phyloP scores from a whole-genome alignment of 2,888 invertebrate species.

The Dendrolimus houi region DNA sequence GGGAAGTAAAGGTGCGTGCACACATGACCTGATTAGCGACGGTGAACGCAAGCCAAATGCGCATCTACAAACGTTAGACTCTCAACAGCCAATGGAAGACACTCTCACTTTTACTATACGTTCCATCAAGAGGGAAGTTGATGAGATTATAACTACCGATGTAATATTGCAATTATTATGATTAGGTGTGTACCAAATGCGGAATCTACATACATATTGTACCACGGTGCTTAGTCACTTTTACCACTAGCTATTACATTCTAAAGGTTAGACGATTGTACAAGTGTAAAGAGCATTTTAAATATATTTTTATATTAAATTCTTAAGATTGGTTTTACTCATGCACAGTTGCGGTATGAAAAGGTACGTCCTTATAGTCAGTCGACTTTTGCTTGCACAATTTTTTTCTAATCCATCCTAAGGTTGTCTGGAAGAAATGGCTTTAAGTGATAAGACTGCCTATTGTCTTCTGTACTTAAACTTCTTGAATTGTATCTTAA shows the following conservation, averaged over 20 bases:
- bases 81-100: conserved; percentile 15
- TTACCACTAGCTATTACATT: background rate
- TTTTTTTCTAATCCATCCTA: too few relatives aligned
- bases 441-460: too few relatives aligned
- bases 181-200: background rate
- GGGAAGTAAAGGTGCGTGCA: conserved; percentile 6
- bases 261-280: too few relatives aligned
- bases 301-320: too few relatives aligned
- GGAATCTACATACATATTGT: background rate
- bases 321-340: too few relatives aligned
- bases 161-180: conserved; percentile 22
- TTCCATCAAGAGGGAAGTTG: conserved; percentile 40
- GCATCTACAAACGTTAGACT: conserved; percentile 10
- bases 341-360: too few relatives aligned
- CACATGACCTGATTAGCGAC: conserved; percentile 12
- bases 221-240: background rate
- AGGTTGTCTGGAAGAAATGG: too few relatives aligned
- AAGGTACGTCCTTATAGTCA: too few relatives aligned
- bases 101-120: conserved; percentile 48
- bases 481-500: too few relatives aligned
- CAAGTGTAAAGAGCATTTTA: too few relatives aligned
- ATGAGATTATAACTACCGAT: conserved; percentile 35
- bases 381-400: too few relatives aligned
- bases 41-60: conserved; percentile 8
- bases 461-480: too few relatives aligned